A percentile compares a stretch with the other conserved stretches of the same genome.
phyloP scores from a whole-genome alignment of 2,888 invertebrate genomes.

The Ashinkailepas kermadecensis region DNA sequence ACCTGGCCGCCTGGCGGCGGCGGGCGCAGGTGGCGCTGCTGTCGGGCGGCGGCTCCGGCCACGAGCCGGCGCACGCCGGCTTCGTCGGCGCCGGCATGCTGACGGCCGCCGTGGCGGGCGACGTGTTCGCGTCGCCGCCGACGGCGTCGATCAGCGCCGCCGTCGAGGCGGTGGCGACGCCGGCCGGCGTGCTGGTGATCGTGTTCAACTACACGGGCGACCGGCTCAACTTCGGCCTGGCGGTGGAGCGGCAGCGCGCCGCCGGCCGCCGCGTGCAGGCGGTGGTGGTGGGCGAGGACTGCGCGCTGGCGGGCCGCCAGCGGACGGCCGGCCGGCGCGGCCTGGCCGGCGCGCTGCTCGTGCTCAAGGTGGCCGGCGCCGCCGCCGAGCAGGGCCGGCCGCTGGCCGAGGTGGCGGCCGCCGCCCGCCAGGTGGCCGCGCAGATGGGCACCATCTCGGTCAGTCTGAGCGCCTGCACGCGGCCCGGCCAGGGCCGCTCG shows the following conservation, averaged over 20 bases:
- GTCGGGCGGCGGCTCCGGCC: constrained; percentile 76
- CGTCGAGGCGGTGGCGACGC: constrained; percentile 48
- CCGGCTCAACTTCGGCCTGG: constrained; percentile 70
- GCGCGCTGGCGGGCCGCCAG: constrained; percentile 47
- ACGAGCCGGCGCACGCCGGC: constrained; percentile 61
- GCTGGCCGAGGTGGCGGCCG: constrained; percentile 50
- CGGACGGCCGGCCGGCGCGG: constrained; percentile 55
- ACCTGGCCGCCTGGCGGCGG: constrained; percentile 3
- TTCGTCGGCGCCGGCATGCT: constrained; percentile 73
- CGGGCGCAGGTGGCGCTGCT: constrained; percentile 45
- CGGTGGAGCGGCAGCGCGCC: constrained; percentile 61
- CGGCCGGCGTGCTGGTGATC: constrained; percentile 58
- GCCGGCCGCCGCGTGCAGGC: constrained; percentile 47
- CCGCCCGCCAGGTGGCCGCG: constrained; percentile 36
- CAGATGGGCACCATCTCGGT: constrained; percentile 1
- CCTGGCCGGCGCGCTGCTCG: constrained; percentile 50
- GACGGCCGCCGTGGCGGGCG: constrained; percentile 64
- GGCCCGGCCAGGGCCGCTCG: constrained; percentile 25
- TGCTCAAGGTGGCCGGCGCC: constrained; percentile 63
- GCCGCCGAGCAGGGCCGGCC: constrained; percentile 56
- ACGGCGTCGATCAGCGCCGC: constrained; percentile 58
- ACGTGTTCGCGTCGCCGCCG: constrained; percentile 70
- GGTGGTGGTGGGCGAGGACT: constrained; percentile 61
- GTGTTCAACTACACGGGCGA: constrained; percentile 72
- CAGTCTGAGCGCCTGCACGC: constrained; percentile 26